Evolutionary conservation across 2,113 vertebrate species (phyloP).

Genomic region (Hippolais icterina): DNA sequence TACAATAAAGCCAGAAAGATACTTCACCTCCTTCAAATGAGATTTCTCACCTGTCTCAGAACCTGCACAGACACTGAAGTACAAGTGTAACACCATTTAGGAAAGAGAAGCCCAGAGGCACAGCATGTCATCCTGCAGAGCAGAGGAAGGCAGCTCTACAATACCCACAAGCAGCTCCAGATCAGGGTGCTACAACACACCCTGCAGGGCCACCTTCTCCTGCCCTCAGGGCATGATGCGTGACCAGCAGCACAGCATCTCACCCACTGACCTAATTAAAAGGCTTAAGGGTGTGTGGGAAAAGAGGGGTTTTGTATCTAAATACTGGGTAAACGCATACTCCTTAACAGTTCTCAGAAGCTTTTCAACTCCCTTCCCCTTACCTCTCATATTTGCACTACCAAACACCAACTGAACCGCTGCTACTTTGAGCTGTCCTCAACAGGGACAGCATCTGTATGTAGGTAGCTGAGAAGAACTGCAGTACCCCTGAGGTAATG

Average conservation of each 20-base stretch:
- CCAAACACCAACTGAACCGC: neutral
- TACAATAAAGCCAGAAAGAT: neutral
- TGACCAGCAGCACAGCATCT: neutral
- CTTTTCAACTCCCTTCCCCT: neutral
- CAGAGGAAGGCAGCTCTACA: neutral
- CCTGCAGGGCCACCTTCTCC: neutral
- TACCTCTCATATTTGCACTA: rapidly evolving
- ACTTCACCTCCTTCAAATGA: neutral
- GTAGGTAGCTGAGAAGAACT: neutral
- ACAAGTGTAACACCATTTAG: neutral
- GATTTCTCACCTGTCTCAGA: neutral
- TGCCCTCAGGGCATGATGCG: neutral
- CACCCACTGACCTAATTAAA: neutral
- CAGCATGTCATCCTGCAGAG: neutral
- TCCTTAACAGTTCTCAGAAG: neutral
- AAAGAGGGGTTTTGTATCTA: neutral
- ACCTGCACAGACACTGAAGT: neutral
- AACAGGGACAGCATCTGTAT: neutral
- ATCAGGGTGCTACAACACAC: neutral
- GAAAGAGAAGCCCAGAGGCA: neutral
- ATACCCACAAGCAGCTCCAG: neutral
- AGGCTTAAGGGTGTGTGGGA: neutral
- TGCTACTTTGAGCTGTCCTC: neutral
- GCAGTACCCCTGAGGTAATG: neutral
- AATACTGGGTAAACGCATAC: neutral